Conservation (phyloP, 1,140 invertebrate genomes). For the Solenopsis fugax region DNA sequence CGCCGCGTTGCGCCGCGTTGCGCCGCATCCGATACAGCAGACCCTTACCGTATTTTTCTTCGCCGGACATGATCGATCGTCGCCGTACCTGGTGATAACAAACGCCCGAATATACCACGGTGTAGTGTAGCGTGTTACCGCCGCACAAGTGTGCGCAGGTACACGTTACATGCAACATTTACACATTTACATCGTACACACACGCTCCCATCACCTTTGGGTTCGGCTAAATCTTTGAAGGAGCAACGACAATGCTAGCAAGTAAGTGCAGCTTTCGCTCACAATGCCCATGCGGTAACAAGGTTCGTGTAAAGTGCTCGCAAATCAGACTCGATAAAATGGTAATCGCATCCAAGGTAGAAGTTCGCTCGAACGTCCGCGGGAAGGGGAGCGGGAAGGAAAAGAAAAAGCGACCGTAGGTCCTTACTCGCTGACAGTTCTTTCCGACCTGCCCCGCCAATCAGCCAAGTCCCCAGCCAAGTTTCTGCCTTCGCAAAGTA, state of each 20-base stretch:
- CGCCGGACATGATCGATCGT: conserved; percentile 5
- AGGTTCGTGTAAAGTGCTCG: conserved; percentile 82
- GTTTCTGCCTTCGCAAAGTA: conserved; percentile 55
- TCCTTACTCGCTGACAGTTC: conserved; percentile 68
- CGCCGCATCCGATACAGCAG: neutral
- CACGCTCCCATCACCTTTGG: too few species aligned
- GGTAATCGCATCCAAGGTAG: conserved; percentile 81
- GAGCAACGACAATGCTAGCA: conserved; percentile 72
- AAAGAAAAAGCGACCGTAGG: conserved; percentile 46
- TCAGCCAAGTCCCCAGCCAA: conserved; percentile 50
- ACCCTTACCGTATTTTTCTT: conserved; percentile 17
- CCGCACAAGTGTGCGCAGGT: neutral
- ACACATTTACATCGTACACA: neutral
- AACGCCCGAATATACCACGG: conserved; percentile 7
- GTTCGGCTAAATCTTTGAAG: conserved; percentile 54
- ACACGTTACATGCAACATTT: neutral
- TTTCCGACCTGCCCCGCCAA: conserved; percentile 72
- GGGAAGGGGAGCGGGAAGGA: neutral
- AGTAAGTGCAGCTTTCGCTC: conserved; percentile 75
- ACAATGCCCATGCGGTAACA: conserved; percentile 67
- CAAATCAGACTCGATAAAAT: conserved; percentile 85
- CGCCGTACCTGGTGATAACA: neutral
- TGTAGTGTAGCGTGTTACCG: neutral
- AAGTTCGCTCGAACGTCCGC: conserved; percentile 45
- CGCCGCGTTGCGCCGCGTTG: neutral